These are phyloP conservation scores for Autographa gamma DNA, from an alignment of 2,888 invertebrate species.

Conservation along the genomic window DNA sequence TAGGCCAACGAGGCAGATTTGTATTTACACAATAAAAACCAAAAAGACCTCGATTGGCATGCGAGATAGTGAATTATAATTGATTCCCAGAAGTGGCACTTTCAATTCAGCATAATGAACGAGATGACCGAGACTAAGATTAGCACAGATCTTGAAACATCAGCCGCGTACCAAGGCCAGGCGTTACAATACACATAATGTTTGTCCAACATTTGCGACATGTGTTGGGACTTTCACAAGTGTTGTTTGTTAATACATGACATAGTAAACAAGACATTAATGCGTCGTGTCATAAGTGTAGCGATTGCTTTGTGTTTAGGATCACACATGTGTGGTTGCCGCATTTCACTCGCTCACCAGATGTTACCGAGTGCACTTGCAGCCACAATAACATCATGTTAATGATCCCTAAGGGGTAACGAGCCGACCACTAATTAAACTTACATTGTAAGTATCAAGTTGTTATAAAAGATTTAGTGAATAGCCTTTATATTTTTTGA, in stretches of 20 bases:
- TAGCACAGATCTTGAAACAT: slow-evolving; percentile 15
- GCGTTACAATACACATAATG: slow-evolving; percentile 10
- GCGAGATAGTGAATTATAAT: slow-evolving; percentile 11
- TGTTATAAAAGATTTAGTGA: not conserved
- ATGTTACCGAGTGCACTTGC: slow-evolving; percentile 26
- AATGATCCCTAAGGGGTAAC: not conserved
- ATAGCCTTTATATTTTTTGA: no score
- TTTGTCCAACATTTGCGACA: slow-evolving; percentile 21
- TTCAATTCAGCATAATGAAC: slow-evolving; percentile 13
- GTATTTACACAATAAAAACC: not conserved
- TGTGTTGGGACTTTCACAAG: slow-evolving; percentile 43
- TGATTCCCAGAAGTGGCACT: slow-evolving; percentile 5
- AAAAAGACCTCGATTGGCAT: slow-evolving; percentile 9
- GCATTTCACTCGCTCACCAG: slow-evolving; percentile 25
- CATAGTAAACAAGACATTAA: slow-evolving; percentile 40
- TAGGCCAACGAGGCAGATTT: no score
- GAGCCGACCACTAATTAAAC: not conserved
- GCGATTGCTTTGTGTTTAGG: slow-evolving; percentile 7
- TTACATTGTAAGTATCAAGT: not conserved
- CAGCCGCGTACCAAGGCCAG: slow-evolving; percentile 10
- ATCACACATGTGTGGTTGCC: slow-evolving; percentile 14
- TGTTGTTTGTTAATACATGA: slow-evolving; percentile 13
- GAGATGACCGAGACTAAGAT: slow-evolving; percentile 16
- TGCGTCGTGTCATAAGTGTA: slow-evolving; percentile 27
- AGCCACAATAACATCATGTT: slow-evolving; percentile 8